Evolutionary conservation across 2,888 invertebrate genomes (phyloP), one percentile per base, ranked within the genome.

Genomic region (Atrina japonica): DNA sequence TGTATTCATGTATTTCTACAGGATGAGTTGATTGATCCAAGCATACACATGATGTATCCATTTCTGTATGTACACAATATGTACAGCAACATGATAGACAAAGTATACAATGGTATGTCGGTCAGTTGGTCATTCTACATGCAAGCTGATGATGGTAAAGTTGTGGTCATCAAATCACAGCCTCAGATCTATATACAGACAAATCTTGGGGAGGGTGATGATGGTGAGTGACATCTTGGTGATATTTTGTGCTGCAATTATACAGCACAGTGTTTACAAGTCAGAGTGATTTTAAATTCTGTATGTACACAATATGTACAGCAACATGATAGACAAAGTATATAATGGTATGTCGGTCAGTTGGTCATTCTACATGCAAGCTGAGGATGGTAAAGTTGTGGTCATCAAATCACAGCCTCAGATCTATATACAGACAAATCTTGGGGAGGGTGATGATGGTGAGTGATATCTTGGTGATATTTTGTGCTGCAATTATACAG

Each of bases 81-180:
- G 68, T 89, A 88, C 81, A 87, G 82, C 61, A 86, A 85, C 75
- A 84, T 89, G 82, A 67, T 89, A 49, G 82, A 86, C 71, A 86
- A 86, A 70, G 74, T 88, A 61, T 80, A 80, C 53, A 73, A 80
- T 18, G 84, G 84, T 64, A 77, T 88, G 71, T 80, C 83, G 9
- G 81, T 86, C 67, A 83, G 83, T 66, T 89, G 88, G 89, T 86
- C 88, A 1, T 80, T 87, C 64, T 88, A 86, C 76, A 81, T 86
- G 82, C 81, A 82, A 65, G 78, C 80, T 40, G 85, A 81, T 71
- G 78, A 85, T 55, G 88, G 88, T 5, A 78, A 84, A 58, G 73
- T 89, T 5, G 77, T 89, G 3, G 82, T 89, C 6, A 74, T 89
- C 50, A 83, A 83, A 50, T 88, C 88, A 0, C 82, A 87, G 64